A percentile compares a stretch with the other conserved stretches of the same genome.
Conservation (phyloP, 2,113 vertebrate species). For the Lethenteron camtschaticum region DNA sequence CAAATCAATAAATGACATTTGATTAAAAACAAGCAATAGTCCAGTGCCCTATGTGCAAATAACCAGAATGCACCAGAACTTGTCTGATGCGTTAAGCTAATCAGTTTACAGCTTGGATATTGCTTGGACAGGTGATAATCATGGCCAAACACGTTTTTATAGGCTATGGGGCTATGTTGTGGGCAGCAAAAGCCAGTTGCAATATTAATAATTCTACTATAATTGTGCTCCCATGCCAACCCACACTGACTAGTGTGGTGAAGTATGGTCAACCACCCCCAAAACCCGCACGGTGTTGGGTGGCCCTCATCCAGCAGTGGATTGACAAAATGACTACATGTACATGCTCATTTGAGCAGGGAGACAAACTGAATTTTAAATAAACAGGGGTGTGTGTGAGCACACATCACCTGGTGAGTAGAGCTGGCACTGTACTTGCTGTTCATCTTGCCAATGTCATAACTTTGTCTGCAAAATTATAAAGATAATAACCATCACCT, state of each 20-base stretch:
- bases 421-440: constrained; percentile 22
- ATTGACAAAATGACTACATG: neutral
- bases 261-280: too few relatives aligned
- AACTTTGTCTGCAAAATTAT: constrained; percentile 42
- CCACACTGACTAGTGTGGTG: too few relatives aligned
- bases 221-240: too few relatives aligned
- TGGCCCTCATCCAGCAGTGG: too few relatives aligned
- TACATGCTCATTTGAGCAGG: neutral
- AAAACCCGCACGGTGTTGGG: too few relatives aligned
- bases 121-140: neutral
- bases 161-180: too few relatives aligned
- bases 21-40: constrained; percentile 4
- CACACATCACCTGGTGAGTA: constrained; percentile 40
- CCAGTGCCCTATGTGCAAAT: neutral
- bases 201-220: too few relatives aligned
- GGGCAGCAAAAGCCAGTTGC: too few relatives aligned
- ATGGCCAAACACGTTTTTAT: too few relatives aligned
- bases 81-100: neutral
- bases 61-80: neutral
- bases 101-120: neutral
- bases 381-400: neutral
- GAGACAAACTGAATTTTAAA: neutral
- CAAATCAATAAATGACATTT: neutral
- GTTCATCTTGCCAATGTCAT: constrained; percentile 49
- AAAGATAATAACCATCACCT: too few relatives aligned